Evolutionary conservation across 2,797 vertebrate genomes (phyloP), one percentile per base, ranked within the genome.

Genomic region (Sphenodon punctatus): DNA sequence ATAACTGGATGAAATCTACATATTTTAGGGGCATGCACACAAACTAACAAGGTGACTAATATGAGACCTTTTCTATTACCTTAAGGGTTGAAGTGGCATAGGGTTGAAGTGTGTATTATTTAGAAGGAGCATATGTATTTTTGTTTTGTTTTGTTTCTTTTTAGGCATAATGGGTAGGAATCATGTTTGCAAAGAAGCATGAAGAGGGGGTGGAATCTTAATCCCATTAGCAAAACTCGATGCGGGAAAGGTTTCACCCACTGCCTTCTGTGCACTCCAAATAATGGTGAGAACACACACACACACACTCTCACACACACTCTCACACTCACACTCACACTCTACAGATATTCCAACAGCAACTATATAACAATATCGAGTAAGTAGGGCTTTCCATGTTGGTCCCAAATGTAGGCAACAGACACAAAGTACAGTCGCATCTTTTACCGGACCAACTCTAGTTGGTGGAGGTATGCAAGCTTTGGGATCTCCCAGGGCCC

Each of bases 91-190:
- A 30, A 30, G 23, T 77, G 75, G 73, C 15, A 38, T 39, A 64
- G 25, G 15, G n/a, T 1, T 63, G 75, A 86, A n/a, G 32, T 13
- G 36, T 19, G 58, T 55, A 86, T 61, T 7, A 65, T 10, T 6
- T 77, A 36, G 34, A 74, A 77, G 10, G 8, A 56, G 6, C 51
- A 49, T 63, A 6, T 84, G 32, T 77, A 27, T 65, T 10, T n/a
- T 91, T 23, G 19, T 36, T 80, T 79, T 82, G 3, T 81, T 88
- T 84, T 80, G 63, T 42, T 17, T 59, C 10, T 72, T 82, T 79
- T 74, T 41, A 61, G 71, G 22, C 39, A 16, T 22, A 42, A 27
- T 41, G 23, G 77, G 9, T 42, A 77, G 67, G 49, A 73, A 68
- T 75, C 42, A 13, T 72, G 32, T 68, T 88, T 60, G 36, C 25